These are phyloP conservation scores for Pogonocichla stellata DNA, from an alignment of 2,113 vertebrate species.

Conservation along the genomic window DNA sequence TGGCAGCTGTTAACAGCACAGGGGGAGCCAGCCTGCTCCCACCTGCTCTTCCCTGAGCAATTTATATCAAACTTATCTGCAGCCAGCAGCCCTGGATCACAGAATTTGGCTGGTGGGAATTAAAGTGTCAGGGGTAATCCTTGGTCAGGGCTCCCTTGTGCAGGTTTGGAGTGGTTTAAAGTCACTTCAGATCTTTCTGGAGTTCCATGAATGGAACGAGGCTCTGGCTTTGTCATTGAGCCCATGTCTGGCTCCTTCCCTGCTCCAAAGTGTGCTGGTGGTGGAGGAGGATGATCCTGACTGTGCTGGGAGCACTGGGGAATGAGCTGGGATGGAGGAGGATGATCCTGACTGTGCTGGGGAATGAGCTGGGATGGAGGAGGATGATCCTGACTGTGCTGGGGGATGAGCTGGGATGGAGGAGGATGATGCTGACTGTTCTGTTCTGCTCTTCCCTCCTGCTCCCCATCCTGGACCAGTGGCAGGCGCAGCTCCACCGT, in stretches of 20 bases:
- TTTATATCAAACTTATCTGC: not conserved
- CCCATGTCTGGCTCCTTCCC: not conserved
- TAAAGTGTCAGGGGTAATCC: not conserved
- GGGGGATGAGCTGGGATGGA: too few species aligned
- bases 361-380: too few species aligned
- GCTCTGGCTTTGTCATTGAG: not conserved
- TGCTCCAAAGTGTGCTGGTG: not conserved
- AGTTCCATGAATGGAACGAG: not conserved
- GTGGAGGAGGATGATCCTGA: too few species aligned
- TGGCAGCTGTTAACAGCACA: not conserved
- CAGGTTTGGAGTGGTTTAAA: not conserved
- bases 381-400: too few species aligned
- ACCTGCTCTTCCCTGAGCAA: not conserved
- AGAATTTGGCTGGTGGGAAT: not conserved
- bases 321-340: too few species aligned
- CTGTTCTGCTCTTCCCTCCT: constrained; percentile 26
- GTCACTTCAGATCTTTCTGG: not conserved
- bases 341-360: too few species aligned
- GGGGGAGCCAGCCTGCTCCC: not conserved
- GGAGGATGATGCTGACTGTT: too few species aligned
- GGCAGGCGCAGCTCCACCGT: constrained; percentile 87
- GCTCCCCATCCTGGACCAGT: constrained; percentile 27
- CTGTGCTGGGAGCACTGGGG: too few species aligned
- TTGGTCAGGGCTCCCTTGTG: not conserved
- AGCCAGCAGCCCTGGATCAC: not conserved